Evolutionary conservation across 1,140 invertebrate genomes (phyloP), one percentile per base, ranked within the genome.

Genomic region (Wiebesia pumilae): DNA sequence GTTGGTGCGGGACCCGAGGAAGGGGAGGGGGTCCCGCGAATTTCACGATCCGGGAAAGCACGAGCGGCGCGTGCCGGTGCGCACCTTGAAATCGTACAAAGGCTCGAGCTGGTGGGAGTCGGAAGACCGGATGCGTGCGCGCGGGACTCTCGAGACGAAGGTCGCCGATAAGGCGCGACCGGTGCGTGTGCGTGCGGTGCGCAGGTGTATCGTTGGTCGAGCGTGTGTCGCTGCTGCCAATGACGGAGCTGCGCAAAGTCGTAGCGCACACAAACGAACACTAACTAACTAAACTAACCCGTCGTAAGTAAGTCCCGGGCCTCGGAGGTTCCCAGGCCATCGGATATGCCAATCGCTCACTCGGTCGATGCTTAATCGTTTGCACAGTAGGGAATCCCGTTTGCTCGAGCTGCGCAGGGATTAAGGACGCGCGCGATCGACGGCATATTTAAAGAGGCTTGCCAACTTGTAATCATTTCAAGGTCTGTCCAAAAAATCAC

Each of bases 51-150:
- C 65, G 10, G 30, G 58, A 62, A 62, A 62, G 75, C 35, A 77
- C 14, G 19, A n/a, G 73, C 40, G 73, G 38, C 75, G 47, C 40
- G 47, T 30, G 43, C n/a, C 65, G n/a, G 87, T 85, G 87, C 84
- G 81, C 83, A 86, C 87, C 86, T 88, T 85, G 87, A 69, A 85
- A 85, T 87, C 82, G 51, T 58, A 54, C 43, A 30, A 16, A 78
- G 14, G 47, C 43, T 10, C 16, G 43, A 1, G 24, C 21, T 1
- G 71, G 38, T 75, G 71, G 33, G 71, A 16, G 71, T 19, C 21
- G 7, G 78, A 38, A 30, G 30, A 38, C 33, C 47, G 51, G 47
- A 58, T 80, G 51, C 51, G 51, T 30, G 73, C 10, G 40, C 69
- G 33, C 19, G 33, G 1, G 69, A 77, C 47, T 43, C 40, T 77